phyloP scores from a whole-genome alignment of 2,113 vertebrate genomes.

The Tringa solitaria region DNA sequence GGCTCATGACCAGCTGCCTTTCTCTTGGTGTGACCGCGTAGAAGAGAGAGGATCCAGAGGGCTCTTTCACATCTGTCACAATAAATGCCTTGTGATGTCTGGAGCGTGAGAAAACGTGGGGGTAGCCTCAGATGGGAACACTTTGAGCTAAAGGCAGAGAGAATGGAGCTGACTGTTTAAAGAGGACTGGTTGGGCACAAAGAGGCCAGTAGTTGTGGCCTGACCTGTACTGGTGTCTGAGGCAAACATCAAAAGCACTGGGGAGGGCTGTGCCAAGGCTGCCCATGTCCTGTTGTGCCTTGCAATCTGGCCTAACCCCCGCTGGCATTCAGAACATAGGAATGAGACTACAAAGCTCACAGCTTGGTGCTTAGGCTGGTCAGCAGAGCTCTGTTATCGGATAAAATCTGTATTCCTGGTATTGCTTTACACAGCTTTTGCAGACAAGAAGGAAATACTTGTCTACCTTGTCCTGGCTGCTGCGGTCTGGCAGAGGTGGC shows the following conservation, averaged over 20 bases:
- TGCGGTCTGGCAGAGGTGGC: neutral
- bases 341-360: neutral
- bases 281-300: neutral
- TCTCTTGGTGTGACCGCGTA: neutral
- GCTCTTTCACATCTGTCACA: neutral
- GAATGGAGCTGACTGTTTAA: neutral
- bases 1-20: neutral
- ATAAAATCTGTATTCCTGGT: neutral
- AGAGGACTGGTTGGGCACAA: neutral
- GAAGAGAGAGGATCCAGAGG: neutral
- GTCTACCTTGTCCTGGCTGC: neutral
- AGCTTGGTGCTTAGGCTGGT: neutral
- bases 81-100: neutral
- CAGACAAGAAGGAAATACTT: neutral
- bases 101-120: neutral
- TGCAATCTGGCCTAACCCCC: neutral
- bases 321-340: neutral
- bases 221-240: neutral
- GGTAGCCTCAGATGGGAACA: accelerated
- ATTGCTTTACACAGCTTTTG: neutral
- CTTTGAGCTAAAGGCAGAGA: neutral
- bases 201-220: neutral
- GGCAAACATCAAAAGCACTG: accelerated
- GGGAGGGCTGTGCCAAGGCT: neutral
- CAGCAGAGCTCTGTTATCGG: neutral